Percentiles rank a stretch among this genome's conserved stretches.
Evolutionary conservation across 2,113 vertebrate species (phyloP).

Genomic region (Motacilla alba): DNA sequence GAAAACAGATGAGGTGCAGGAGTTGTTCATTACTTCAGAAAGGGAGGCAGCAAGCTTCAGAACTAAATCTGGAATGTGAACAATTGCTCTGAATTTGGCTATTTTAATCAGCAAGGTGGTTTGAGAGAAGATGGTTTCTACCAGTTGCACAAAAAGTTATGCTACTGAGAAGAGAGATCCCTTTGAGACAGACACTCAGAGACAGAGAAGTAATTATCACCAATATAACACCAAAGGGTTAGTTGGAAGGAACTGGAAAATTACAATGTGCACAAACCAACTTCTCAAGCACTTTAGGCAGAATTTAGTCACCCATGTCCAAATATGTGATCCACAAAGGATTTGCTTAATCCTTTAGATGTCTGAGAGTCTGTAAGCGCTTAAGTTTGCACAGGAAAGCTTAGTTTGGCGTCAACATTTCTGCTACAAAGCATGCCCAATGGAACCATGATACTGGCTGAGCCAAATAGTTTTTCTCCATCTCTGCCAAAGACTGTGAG

Average conservation of each 20-base stretch:
- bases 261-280: constrained; percentile 27
- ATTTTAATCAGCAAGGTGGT: background rate
- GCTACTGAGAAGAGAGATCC: background rate
- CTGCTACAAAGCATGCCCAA: constrained; percentile 55
- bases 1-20: background rate
- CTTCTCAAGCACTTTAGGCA: constrained; percentile 44
- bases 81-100: background rate
- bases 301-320: constrained; percentile 61
- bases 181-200: constrained; percentile 1
- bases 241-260: constrained; percentile 37
- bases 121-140: background rate
- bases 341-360: constrained; percentile 64
- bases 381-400: constrained; percentile 59
- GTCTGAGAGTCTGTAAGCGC: constrained; percentile 40
- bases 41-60: background rate
- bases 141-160: background rate
- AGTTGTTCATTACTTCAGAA: constrained; percentile 16
- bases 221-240: constrained; percentile 44
- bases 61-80: background rate
- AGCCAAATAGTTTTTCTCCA: constrained; percentile 46
- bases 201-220: constrained; percentile 42
- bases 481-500: constrained; percentile 25
- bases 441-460: constrained; percentile 49
- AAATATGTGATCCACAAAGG: constrained; percentile 61
- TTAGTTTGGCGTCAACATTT: constrained; percentile 61